These are phyloP conservation scores for Gibbula magus DNA, from an alignment of 2,888 invertebrate species.

Conservation along the genomic window DNA sequence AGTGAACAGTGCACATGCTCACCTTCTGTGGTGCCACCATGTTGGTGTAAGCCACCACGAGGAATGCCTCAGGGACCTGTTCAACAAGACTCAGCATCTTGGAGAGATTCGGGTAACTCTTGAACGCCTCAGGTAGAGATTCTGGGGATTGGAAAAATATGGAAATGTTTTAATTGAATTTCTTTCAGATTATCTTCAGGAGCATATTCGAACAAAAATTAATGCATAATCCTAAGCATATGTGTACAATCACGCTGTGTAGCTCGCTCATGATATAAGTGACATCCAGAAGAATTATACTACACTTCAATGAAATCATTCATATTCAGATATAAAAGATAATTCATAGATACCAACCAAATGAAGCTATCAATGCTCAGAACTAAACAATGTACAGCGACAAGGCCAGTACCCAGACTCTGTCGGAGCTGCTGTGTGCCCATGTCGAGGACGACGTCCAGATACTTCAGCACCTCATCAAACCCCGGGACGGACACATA, in stretches of 20 bases:
- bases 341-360: too few relatives aligned
- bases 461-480: constrained; percentile 5
- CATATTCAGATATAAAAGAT: too few relatives aligned
- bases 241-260: too few relatives aligned
- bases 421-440: constrained; percentile 21
- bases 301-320: too few relatives aligned
- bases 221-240: too few relatives aligned
- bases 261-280: too few relatives aligned
- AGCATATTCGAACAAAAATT: too few relatives aligned
- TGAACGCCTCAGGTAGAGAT: constrained; percentile 35
- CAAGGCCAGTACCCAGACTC: background rate
- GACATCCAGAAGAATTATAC: too few relatives aligned
- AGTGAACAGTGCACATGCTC: background rate
- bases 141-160: background rate
- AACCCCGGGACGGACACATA: constrained; percentile 1
- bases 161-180: too few relatives aligned
- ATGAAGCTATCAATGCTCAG: background rate
- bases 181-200: too few relatives aligned
- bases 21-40: constrained; percentile 51
- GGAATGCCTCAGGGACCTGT: constrained; percentile 49
- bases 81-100: constrained; percentile 50
- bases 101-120: constrained; percentile 53
- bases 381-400: background rate
- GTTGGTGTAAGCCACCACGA: constrained; percentile 49
- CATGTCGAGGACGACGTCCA: constrained; percentile 27